Evolutionary conservation across 2,888 invertebrate species (phyloP).

Genomic region (Willowsia nigromaculata): DNA sequence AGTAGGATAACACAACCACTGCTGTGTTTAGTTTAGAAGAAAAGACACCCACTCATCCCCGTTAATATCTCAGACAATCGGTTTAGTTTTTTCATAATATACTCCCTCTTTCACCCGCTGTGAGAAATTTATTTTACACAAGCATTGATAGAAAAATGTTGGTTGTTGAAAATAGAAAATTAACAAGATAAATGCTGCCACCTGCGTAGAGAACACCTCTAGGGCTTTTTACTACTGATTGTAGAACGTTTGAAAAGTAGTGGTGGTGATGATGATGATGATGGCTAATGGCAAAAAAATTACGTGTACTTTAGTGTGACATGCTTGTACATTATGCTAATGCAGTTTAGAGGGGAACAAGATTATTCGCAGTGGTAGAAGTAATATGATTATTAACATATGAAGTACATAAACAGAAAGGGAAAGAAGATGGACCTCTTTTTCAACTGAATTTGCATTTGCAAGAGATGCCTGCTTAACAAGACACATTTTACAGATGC

Average conservation of each 20-base stretch:
- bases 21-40: too few species aligned
- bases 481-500: neutral
- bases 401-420: conserved; percentile 9
- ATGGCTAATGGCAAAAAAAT: neutral
- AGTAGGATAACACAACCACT: too few species aligned
- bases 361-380: neutral
- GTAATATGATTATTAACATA: neutral
- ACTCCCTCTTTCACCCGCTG: conserved; percentile 34
- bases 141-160: conserved; percentile 33
- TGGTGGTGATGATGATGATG: neutral
- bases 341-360: neutral
- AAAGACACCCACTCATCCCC: neutral
- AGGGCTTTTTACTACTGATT: conserved; percentile 49
- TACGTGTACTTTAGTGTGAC: neutral
- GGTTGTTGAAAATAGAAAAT: conserved; percentile 61
- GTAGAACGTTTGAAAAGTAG: neutral
- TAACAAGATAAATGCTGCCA: conserved; percentile 58
- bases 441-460: conserved; percentile 17
- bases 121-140: conserved; percentile 42
- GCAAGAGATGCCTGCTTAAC: conserved; percentile 13
- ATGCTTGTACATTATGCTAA: neutral
- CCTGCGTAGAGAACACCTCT: conserved; percentile 60
- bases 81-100: neutral
- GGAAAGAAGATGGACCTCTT: neutral
- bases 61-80: neutral